These are phyloP conservation scores for Alces alces DNA, from an alignment of 2,113 vertebrate species.

Conservation along the genomic window DNA sequence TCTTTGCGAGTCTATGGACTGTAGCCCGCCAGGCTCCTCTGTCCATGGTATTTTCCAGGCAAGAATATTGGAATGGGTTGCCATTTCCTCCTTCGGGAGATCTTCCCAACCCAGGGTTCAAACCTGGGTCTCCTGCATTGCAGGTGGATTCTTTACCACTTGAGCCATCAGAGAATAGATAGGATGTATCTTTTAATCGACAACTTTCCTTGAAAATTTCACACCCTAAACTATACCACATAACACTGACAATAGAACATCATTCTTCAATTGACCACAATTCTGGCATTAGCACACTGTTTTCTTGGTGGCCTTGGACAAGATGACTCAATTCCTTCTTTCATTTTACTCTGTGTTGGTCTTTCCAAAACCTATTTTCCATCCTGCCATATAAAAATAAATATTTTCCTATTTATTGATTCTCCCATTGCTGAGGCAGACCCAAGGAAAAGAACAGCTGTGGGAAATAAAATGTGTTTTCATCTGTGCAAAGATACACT, in stretches of 20 bases:
- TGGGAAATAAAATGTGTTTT: not conserved
- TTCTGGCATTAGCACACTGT: not conserved
- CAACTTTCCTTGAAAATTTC: not conserved
- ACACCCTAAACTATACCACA: not conserved
- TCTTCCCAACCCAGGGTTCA: not conserved
- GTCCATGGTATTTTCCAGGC: not conserved
- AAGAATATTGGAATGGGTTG: not conserved
- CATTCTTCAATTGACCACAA: not conserved
- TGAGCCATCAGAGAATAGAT: not conserved
- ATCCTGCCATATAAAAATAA: not conserved
- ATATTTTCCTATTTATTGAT: not conserved
- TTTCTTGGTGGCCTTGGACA: not conserved
- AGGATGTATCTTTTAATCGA: not conserved
- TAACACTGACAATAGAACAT: not conserved
- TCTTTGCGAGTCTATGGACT: not conserved
- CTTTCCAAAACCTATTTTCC: conserved; percentile 4
- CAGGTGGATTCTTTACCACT: not conserved
- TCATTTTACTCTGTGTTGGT: not conserved
- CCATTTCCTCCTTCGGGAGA: not conserved
- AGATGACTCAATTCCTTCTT: not conserved
- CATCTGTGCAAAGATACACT: not conserved
- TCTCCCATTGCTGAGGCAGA: not conserved
- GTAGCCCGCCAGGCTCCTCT: not conserved
- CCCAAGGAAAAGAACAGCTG: not conserved
- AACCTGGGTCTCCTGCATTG: not conserved